Conservation (phyloP, 1,140 invertebrate species). For the Drosophila albomicans region DNA sequence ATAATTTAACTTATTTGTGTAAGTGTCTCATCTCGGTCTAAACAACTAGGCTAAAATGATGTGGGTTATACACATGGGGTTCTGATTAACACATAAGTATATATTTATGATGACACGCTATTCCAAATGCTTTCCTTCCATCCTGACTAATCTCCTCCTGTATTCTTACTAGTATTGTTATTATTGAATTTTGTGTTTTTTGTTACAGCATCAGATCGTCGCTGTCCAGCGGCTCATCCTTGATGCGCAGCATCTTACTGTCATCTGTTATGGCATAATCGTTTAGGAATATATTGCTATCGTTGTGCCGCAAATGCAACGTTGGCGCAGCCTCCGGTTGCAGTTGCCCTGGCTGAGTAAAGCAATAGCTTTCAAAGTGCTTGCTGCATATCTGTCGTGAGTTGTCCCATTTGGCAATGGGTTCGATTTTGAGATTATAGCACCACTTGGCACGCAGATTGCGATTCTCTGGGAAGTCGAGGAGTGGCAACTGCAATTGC, state of each 20-base stretch:
- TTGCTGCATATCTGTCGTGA: conserved; percentile 65
- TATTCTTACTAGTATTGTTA: conserved; percentile 19
- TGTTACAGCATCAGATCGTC: conserved; percentile 64
- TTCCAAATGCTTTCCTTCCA: conserved; percentile 1
- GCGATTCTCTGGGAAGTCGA: conserved; percentile 64
- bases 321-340: conserved; percentile 63
- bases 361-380: conserved; percentile 68
- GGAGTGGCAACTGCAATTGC: conserved; percentile 54
- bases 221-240: conserved; percentile 64
- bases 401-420: conserved; percentile 69
- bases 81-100: conserved; percentile 13
- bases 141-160: conserved; percentile 3
- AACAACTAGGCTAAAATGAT: conserved; percentile 34
- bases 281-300: conserved; percentile 71
- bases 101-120: conserved; percentile 28
- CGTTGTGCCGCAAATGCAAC: conserved; percentile 60
- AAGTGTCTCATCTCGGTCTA: conserved; percentile 19
- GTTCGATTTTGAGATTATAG: conserved; percentile 72
- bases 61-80: conserved; percentile 35
- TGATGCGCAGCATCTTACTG: conserved; percentile 43
- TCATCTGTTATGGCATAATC: conserved; percentile 48
- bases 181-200: conserved; percentile 16
- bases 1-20: conserved; percentile 25
- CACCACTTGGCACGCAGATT: conserved; percentile 73
- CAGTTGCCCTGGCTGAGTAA: conserved; percentile 46